Evolutionary conservation across 2,113 vertebrate genomes (phyloP).

Genomic region (Trichechus manatus): DNA sequence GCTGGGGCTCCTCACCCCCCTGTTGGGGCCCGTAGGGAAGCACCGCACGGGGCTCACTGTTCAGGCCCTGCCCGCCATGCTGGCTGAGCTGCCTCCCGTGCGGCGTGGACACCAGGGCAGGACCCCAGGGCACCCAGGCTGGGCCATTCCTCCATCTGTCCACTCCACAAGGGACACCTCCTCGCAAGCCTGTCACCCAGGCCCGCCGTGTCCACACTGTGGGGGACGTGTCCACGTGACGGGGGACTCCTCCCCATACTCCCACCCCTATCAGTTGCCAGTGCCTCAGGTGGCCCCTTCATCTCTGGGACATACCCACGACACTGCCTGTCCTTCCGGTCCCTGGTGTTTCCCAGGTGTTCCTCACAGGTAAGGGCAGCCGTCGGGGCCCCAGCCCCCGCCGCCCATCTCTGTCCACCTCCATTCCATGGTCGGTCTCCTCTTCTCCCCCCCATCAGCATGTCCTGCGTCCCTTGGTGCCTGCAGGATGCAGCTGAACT

Average conservation of each 20-base stretch:
- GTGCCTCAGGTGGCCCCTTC: background rate
- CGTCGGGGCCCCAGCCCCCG: background rate
- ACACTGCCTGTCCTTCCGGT: background rate
- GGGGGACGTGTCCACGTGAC: too few species aligned
- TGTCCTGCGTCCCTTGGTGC: background rate
- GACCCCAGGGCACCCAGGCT: background rate
- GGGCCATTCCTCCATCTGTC: too few species aligned
- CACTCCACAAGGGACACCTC: too few species aligned
- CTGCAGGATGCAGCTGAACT: background rate
- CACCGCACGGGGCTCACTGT: background rate
- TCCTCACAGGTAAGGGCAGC: background rate
- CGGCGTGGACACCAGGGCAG: background rate
- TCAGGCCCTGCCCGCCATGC: background rate
- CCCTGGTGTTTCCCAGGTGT: background rate
- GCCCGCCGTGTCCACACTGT: accelerated
- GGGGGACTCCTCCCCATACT: background rate
- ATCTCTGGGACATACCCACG: background rate
- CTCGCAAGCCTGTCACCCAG: background rate
- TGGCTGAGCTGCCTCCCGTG: background rate
- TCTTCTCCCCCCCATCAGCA: background rate
- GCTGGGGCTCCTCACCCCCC: too few species aligned
- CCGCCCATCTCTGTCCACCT: background rate
- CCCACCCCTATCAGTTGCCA: accelerated
- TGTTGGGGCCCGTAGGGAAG: too few species aligned
- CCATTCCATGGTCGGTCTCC: background rate